Base-by-base conservation (phyloP, 1,140 invertebrate genomes). In the Planococcus citri region DNA sequence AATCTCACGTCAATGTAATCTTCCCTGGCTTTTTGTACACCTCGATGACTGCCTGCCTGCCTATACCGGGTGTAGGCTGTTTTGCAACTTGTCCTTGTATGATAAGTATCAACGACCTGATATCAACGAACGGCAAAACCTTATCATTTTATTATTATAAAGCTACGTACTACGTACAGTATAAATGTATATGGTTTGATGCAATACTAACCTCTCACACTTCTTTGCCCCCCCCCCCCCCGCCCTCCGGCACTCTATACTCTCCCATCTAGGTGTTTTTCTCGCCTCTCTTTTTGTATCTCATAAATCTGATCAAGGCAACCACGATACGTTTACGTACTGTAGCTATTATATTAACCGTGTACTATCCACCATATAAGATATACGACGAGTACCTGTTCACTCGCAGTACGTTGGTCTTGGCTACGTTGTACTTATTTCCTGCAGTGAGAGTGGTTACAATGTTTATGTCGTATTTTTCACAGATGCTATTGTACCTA, bases 71-170 rank as follows among this genome's bases (percentile, higher is more conserved):
- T 24, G 20, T 64, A 24, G 14, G 60, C 25, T 24, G 60, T 64
- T 64, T 64, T 64, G 60, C 60, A 64, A 64, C 20, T 64, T 64
- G 60, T 64, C 60, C 60, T 64, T 64, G 60, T 64, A 27, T 20
- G 60, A 64, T 64, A 64, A 64, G 60, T 64, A 64, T 64, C 60
- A 64, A 64, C 60, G 60, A 64, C 60, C 60, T 64, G 60, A 3
- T 64, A 64, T 64, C 4, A 27, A 64, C 25, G 60, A 64, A 64
- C 60, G 60, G 24, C 10, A 64, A 17, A 64, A 64, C 41, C 60
- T 64, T 64, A 64, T 64, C 60, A 64, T 64, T 64, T 58, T 64
- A 64, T 64, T 64, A 64, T 64, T 64, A 51, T 51, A 64, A 64
- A 64, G 1, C 60, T 25, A 17, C 22, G 20, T n/a, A n/a, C n/a